Base-by-base conservation (phyloP, 2,797 vertebrate species). In the Pseudochaenichthys georgianus region DNA sequence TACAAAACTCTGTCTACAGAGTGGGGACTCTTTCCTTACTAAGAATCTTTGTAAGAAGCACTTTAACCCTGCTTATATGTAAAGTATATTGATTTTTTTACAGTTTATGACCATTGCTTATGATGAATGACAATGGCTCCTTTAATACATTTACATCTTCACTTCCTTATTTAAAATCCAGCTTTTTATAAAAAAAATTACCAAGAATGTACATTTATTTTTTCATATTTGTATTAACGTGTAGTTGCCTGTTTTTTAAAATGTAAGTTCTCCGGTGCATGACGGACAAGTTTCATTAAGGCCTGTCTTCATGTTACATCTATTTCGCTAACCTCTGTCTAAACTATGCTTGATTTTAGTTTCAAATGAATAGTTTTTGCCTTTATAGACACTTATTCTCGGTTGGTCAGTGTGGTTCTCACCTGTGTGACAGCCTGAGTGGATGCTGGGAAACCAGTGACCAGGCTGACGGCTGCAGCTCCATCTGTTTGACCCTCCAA, bases 401-500 rank as follows among this genome's bases (percentile, higher is more conserved):
- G n/a, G 53, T 23, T 15, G 45, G 6, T 19, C 17, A 43, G 42
- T 17, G 43, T 41, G 12, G 41, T 31, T 17, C 83, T 86, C 70
- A 93, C 93, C 91, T 94, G 93, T n/a, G 91, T 89, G 88, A 96
- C 96, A 10, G 96, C 88, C 79, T 97, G 97, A 0, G 96, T 76
- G 13, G 92, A 86, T 1, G 96, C 94, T 0, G 97, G 97, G 72
- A 98, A 98, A 3, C 97, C 97, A 15, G 97, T 93, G 67, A 98
- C 97, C 80, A 98, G 95, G 67, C 97, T 98, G 89, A 99, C 97
- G 13, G 97, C 97, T 0, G 95, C 93, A 17, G 94, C 88, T 70
- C 96, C 97, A 54, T 98, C 97, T 0, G 95, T 92, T 90, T 98
- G 97, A 42, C 94, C 95, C 57, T 98, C 97, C 93, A 98, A 81